A percentile compares a stretch with the other conserved stretches of the same genome.
Evolutionary conservation across 2,888 invertebrate species (phyloP).

Genomic region (Charanyca ferruginea): DNA sequence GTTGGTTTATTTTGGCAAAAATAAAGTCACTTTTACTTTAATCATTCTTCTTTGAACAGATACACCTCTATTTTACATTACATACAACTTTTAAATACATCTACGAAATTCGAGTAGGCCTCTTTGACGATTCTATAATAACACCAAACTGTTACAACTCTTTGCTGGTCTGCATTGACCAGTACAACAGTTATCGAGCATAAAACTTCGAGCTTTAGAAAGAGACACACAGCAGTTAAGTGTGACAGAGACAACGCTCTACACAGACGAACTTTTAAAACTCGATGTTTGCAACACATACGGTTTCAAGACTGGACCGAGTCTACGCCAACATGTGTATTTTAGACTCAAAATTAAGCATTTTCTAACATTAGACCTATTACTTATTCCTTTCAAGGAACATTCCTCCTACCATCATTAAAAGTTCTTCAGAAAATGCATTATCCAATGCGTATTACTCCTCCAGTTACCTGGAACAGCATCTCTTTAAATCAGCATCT

Average conservation of each 20-base stretch:
- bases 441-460: too few species aligned
- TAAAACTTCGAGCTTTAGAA: neutral
- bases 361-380: neutral
- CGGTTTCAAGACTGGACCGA: too few species aligned
- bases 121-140: neutral
- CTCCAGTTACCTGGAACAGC: neutral
- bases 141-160: neutral
- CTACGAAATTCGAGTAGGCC: constrained; percentile 3
- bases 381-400: too few species aligned
- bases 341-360: neutral
- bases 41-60: neutral
- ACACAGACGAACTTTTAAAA: neutral
- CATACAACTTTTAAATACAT: constrained; percentile 3
- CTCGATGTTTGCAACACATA: too few species aligned
- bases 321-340: neutral
- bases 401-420: too few species aligned
- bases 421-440: too few species aligned
- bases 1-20: too few species aligned
- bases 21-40: too few species aligned
- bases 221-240: neutral
- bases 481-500: constrained; percentile 1
- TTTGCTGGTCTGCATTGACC: neutral
- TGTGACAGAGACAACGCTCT: neutral
- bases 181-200: neutral
- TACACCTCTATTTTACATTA: neutral